These are phyloP conservation scores for Helleia helle DNA, from an alignment of 2,888 invertebrate species.

Conservation along the genomic window DNA sequence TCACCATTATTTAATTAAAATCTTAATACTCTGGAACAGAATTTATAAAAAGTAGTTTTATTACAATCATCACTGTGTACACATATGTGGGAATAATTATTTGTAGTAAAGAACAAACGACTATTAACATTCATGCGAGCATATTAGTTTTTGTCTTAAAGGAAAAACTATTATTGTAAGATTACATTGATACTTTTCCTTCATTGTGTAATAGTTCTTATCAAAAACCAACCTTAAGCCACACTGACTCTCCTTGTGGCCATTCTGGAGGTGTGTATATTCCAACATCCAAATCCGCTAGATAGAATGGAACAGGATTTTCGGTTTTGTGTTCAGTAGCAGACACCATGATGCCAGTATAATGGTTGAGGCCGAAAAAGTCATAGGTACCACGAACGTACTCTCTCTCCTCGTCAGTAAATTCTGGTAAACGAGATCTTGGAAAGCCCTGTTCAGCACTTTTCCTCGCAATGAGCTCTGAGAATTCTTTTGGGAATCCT, in stretches of 20 bases:
- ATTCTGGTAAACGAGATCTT: slow-evolving; percentile 48
- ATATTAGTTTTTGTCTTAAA: no score
- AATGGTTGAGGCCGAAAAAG: slow-evolving; percentile 74
- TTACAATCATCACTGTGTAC: no score
- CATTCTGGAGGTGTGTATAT: slow-evolving; percentile 23
- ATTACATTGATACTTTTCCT: no score
- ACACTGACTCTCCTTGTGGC: slow-evolving; percentile 21
- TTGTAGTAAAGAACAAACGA: no score
- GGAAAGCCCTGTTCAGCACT: slow-evolving; percentile 55
- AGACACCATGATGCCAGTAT: slow-evolving; percentile 53
- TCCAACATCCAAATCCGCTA: slow-evolving; percentile 21
- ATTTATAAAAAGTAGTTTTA: no score
- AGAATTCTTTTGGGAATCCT: slow-evolving; percentile 75
- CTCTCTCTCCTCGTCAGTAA: slow-evolving; percentile 42
- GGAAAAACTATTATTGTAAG: no score
- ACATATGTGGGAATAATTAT: no score
- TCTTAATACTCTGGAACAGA: no score
- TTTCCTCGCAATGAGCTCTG: slow-evolving; percentile 60
- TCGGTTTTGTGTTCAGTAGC: slow-evolving; percentile 21
- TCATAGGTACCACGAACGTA: slow-evolving; percentile 32
- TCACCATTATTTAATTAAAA: no score
- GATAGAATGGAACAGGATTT: slow-evolving; percentile 21
- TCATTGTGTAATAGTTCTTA: no score
- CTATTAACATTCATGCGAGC: no score
- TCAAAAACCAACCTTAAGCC: slow-evolving; percentile 19